Evolutionary conservation across 2,113 vertebrate genomes (phyloP), one percentile per base, ranked within the genome.

Genomic region (Gobius niger): DNA sequence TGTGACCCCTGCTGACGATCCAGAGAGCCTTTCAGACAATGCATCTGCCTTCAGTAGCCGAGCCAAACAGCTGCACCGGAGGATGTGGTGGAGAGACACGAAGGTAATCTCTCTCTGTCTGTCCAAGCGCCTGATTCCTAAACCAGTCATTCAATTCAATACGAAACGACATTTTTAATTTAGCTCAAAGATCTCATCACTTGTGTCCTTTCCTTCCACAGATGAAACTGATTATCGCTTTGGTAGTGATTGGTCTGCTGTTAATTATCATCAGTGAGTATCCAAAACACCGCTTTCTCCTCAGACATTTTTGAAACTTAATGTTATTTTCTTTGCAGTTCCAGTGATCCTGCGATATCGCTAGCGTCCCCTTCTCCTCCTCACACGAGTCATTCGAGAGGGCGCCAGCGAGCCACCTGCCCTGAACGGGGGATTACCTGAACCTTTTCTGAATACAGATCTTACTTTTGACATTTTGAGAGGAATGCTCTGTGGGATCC

Each of bases 11-110:
- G 19, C 69, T 83, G 83, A 77, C 2, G 44, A 71, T 76, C 68
- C 14, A 99, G 98, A 99, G 91, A 98, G 96, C 87, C 93, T 99
- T 65, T 98, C 96, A 40, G 98, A 99, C 92, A 97, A 99, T 3
- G 98, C 98, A 8, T 96, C 98, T 51, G 98, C 96, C 68, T 99
- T 99, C 89, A 98, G 96, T 89, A 99, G 95, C 91, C 94, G 98
- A 93, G 95, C 98, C 91, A 98, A 98, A 89, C 97, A 99, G 64
- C 94, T 99, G 69, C 95, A 97, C 81, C 91, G 96, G 84, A 96
- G 98, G 77, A 98, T 99, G 96, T 98, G 96, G 96, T 98, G 96
- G 97, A 93, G 94, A 72, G 96, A 96, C 70, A 96, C 92, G 87
- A 98, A 98, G 95, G 98, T 99, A 84, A 87, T 93, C 44, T 57